These are phyloP conservation scores for Baronia brevicornis DNA, from an alignment of 2,888 invertebrate genomes.

Conservation along the genomic window DNA sequence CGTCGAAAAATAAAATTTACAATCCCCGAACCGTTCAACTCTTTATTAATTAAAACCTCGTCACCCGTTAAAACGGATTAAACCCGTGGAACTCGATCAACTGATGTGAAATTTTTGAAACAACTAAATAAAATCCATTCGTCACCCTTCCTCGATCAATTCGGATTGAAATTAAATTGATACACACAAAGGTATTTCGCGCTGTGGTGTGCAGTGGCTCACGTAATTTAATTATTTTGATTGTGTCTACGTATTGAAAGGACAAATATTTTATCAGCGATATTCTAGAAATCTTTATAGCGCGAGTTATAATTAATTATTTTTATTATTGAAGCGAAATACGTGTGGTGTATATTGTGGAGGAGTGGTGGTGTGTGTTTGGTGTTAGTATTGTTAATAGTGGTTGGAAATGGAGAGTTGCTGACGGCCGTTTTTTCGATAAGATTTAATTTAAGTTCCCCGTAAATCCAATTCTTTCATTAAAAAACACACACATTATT, in stretches of 20 bases:
- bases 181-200: conserved; percentile 50
- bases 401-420: too few relatives aligned
- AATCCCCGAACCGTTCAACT: conserved; percentile 7
- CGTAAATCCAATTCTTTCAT: too few relatives aligned
- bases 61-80: conserved; percentile 30
- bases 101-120: conserved; percentile 25
- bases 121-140: conserved; percentile 38
- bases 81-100: conserved; percentile 21
- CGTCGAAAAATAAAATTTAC: conserved; percentile 10
- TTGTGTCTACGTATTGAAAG: conserved; percentile 30
- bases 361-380: too few relatives aligned
- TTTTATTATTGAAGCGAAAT: too few relatives aligned
- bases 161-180: conserved; percentile 50
- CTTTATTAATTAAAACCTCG: conserved; percentile 23
- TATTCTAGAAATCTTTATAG: conserved; percentile 2
- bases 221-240: conserved; percentile 53
- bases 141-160: conserved; percentile 36
- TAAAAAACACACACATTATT: too few relatives aligned
- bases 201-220: conserved; percentile 35
- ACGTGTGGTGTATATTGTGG: too few relatives aligned
- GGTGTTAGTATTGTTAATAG: too few relatives aligned
- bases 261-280: conserved; percentile 14
- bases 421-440: too few relatives aligned
- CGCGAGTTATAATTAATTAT: too few relatives aligned
- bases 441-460: too few relatives aligned